Percentiles rank a stretch among this genome's conserved stretches.
Evolutionary conservation across 2,888 invertebrate species (phyloP).

Genomic region (Diadegma fenestrale): DNA sequence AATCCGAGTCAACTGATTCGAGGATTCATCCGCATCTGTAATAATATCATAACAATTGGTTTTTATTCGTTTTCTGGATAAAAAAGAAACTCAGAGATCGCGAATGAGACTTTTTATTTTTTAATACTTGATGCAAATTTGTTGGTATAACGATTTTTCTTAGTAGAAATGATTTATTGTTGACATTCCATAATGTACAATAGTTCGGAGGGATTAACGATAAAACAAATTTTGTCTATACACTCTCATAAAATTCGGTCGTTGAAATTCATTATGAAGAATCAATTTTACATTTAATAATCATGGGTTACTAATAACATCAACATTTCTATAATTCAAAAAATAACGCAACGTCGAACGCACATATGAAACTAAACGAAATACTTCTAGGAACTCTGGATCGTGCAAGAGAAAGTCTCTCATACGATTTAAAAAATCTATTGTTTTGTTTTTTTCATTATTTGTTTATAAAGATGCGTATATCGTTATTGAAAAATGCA

Average conservation of each 20-base stretch:
- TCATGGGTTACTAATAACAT: not conserved
- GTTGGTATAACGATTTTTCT: not conserved
- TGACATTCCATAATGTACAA: slow-evolving; percentile 59
- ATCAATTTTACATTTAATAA: not conserved
- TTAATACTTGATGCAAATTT: not conserved
- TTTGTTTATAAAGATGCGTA: slow-evolving; percentile 13
- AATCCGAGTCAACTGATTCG: too few relatives aligned
- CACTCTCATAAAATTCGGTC: slow-evolving; percentile 9
- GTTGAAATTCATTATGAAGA: not conserved
- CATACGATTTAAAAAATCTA: not conserved
- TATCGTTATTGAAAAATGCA: slow-evolving; percentile 27
- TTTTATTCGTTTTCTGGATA: too few relatives aligned
- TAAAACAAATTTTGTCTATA: not conserved
- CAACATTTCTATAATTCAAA: not conserved
- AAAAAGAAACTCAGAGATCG: not conserved
- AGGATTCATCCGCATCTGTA: too few relatives aligned
- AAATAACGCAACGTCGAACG: not conserved
- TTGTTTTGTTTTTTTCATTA: slow-evolving; percentile 20
- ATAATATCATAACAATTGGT: too few relatives aligned
- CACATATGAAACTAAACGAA: not conserved
- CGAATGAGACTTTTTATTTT: not conserved
- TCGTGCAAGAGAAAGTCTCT: not conserved
- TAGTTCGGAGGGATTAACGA: not conserved
- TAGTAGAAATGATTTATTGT: slow-evolving; percentile 68
- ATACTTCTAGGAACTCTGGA: not conserved